Conservation (phyloP, 1,140 invertebrate species). For the Coenobita brevimanus region DNA sequence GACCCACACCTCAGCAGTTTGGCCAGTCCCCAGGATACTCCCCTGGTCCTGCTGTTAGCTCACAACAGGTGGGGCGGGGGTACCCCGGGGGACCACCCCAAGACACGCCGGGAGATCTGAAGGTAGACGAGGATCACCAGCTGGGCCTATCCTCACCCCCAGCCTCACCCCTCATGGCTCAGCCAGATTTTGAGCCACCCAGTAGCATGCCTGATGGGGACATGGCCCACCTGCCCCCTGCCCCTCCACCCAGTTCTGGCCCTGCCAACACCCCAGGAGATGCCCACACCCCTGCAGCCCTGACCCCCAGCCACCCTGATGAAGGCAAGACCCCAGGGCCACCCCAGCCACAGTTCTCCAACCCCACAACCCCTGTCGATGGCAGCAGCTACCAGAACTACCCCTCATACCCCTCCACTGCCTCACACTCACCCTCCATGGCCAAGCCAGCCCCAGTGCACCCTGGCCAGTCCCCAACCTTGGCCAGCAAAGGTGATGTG, state of each 20-base stretch:
- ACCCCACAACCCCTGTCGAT: slow-evolving; percentile 69
- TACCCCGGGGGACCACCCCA: slow-evolving; percentile 9
- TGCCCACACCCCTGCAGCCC: slow-evolving; percentile 37
- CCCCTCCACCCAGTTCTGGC: too few species aligned
- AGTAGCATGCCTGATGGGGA: slow-evolving; percentile 77
- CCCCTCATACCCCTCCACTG: slow-evolving; percentile 57
- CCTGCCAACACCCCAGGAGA: slow-evolving; percentile 3
- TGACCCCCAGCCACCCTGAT: slow-evolving; percentile 46
- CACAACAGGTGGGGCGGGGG: slow-evolving; percentile 42
- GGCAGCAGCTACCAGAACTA: slow-evolving; percentile 64
- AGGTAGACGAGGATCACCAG: slow-evolving; percentile 68
- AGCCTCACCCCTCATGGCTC: slow-evolving; percentile 75
- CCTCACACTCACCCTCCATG: slow-evolving; percentile 62
- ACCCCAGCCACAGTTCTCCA: slow-evolving; percentile 64
- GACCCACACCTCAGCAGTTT: slow-evolving; percentile 77
- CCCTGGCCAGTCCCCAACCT: slow-evolving; percentile 49
- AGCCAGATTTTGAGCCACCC: slow-evolving; percentile 85
- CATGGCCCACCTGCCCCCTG: slow-evolving; percentile 66
- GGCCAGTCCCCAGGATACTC: slow-evolving; percentile 77
- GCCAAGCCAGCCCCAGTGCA: slow-evolving; percentile 45
- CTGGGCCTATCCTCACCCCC: slow-evolving; percentile 62
- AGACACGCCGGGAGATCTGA: slow-evolving; percentile 77
- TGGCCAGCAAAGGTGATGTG: slow-evolving; percentile 77
- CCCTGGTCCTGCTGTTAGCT: slow-evolving; percentile 47
- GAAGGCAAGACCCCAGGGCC: slow-evolving; percentile 53